Conservation (phyloP, 2,113 vertebrate genomes). For the Rhinoptilus africanus region DNA sequence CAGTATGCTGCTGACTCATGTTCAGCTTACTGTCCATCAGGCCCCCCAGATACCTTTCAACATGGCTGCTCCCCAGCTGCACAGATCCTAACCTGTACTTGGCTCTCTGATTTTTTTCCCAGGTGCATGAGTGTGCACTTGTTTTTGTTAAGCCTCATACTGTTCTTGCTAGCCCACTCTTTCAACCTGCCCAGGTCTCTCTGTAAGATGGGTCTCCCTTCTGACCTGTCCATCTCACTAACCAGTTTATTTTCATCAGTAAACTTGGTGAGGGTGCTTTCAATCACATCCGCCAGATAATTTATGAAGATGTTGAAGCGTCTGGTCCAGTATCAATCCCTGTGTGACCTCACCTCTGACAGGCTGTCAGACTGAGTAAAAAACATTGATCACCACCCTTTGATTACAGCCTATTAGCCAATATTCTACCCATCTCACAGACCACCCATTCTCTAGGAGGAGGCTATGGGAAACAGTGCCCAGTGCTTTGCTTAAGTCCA, state of each 20-base stretch:
- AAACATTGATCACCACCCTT: neutral
- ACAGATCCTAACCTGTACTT: neutral
- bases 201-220: neutral
- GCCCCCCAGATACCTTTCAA: neutral
- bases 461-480: fast-evolving
- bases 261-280: neutral
- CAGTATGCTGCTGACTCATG: neutral
- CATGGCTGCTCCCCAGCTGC: neutral
- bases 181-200: neutral
- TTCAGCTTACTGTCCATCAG: neutral
- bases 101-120: too few relatives aligned
- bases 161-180: neutral
- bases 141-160: neutral
- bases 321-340: neutral
- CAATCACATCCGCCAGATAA: neutral
- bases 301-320: neutral
- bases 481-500: neutral
- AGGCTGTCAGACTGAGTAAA: neutral
- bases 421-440: neutral
- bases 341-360: neutral
- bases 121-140: neutral
- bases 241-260: neutral
- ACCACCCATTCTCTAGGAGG: neutral
- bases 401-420: neutral
- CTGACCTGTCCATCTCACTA: neutral